Evolutionary conservation across 2,797 vertebrate species (phyloP).

Genomic region (Hybognathus amarus): DNA sequence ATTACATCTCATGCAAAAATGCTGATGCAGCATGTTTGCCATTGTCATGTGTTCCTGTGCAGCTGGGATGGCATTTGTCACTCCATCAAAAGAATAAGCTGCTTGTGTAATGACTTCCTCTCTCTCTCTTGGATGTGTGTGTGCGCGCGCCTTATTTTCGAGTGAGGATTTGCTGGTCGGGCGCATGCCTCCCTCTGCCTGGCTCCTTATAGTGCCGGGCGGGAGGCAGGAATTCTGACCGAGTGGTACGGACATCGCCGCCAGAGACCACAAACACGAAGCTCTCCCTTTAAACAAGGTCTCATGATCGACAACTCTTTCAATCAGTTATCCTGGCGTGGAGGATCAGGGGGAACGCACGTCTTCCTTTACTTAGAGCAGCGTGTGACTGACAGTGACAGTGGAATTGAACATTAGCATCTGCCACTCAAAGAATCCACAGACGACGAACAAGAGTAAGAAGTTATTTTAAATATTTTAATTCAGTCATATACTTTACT

Average conservation of each 20-base stretch:
- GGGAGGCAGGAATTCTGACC: slow-evolving; percentile 82
- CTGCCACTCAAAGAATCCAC: neutral
- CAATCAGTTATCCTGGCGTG: slow-evolving; percentile 66
- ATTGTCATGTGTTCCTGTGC: slow-evolving; percentile 18
- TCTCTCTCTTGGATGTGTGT: slow-evolving; percentile 33
- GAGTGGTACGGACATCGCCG: slow-evolving; percentile 94
- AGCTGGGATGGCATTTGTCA: slow-evolving; percentile 63
- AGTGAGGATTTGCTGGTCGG: slow-evolving; percentile 83
- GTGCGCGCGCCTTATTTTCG: slow-evolving; percentile 64
- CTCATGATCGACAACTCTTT: slow-evolving; percentile 83
- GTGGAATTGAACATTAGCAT: slow-evolving; percentile 1
- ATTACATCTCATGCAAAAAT: slow-evolving; percentile 57
- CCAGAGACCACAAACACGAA: slow-evolving; percentile 82
- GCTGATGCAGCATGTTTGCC: slow-evolving; percentile 62
- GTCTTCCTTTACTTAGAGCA: neutral
- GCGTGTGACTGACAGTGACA: neutral
- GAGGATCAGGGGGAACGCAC: slow-evolving; percentile 21
- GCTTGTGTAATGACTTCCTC: slow-evolving; percentile 59
- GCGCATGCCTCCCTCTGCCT: slow-evolving; percentile 84
- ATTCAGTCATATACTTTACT: neutral
- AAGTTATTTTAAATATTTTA: neutral
- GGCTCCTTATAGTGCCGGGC: slow-evolving; percentile 84
- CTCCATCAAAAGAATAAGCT: slow-evolving; percentile 61
- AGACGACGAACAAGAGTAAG: neutral
- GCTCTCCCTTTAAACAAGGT: slow-evolving; percentile 83